Conservation (phyloP, 2,888 invertebrate species). For the Labia minor region DNA sequence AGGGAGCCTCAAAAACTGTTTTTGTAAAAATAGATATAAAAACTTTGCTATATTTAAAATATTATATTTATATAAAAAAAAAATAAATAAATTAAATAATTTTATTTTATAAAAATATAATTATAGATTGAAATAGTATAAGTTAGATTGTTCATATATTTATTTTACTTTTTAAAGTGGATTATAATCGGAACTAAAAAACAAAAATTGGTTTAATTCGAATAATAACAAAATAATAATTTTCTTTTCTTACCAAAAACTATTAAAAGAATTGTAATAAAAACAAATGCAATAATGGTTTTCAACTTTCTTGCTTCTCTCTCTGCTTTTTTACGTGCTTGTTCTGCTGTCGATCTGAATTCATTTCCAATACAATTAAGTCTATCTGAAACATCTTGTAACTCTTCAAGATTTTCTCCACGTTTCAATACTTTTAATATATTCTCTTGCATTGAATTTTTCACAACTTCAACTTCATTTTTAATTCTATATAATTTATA, state of each 20-base stretch:
- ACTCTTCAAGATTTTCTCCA: background rate
- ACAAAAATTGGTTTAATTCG: background rate
- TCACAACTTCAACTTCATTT: background rate
- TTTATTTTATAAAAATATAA: too few relatives aligned
- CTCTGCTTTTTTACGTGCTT: background rate
- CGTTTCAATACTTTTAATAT: background rate
- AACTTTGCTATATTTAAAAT: too few relatives aligned
- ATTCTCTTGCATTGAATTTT: background rate
- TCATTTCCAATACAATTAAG: background rate
- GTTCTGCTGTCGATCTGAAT: background rate
- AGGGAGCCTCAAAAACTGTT: too few relatives aligned
- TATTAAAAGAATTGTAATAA: background rate
- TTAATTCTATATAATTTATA: background rate
- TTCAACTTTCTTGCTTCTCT: background rate
- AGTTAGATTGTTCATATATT: too few relatives aligned
- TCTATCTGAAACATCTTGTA: background rate
- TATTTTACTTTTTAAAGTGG: background rate
- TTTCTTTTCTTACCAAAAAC: background rate
- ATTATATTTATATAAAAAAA: too few relatives aligned
- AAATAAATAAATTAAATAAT: too few relatives aligned
- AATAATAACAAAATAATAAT: background rate
- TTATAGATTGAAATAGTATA: too few relatives aligned
- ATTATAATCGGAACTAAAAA: conserved; percentile 1
- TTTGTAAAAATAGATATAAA: too few relatives aligned
- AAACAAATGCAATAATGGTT: background rate